Base-by-base conservation (phyloP, 1,140 invertebrate genomes). In the Polypedilum vanderplanki region DNA sequence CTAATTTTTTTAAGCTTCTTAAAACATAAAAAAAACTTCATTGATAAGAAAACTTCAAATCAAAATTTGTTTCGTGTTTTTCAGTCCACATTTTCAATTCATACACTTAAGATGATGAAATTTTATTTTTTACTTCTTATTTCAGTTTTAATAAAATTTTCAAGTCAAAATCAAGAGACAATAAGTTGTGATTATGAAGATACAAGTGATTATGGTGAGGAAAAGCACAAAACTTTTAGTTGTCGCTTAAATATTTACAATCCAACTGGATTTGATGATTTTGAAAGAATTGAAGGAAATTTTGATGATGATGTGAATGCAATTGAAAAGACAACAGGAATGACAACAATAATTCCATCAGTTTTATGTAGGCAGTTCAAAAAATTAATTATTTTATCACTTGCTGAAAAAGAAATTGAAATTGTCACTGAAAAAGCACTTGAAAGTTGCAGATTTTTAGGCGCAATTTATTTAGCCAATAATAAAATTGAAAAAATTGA, bases 401-500 rank as follows among this genome's bases (percentile, higher is more conserved):
- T 57, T 0, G 46, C 46, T 15, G 46, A 57, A 15, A 57, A 57
- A 15, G 10, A 57, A 57, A 57, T 57, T n/a, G 46, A 57, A 57
- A 57, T 57, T 57, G 10, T 57, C 3, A 57, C 12, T 1, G 12
- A n/a, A 4, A 4, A 57, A 12, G 8, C 46, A n/a, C 4, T 57
- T 12, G 46, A 57, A 57, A 57, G 10, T 57, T 57, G 46, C 46
- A 57, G 46, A 57, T 4, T n/a, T 57, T 15, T 57, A 57, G 46
- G 46, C 46, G 46, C 46, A 57, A 12, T 57, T 57, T 57, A 57
- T 57, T 57, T 57, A 15, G 12, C 46, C 12, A 57, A 57, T 57
- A 57, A 57, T 57, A 57, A 57, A 57, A 57, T 57, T 57, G 12
- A n/a, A 57, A n/a, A 57, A 15, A 57, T 57, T 57, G 12, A 57